Percentiles rank a stretch among this genome's conserved stretches.
These are phyloP conservation scores for Lasioglossum leucozonium DNA, from an alignment of 2,888 invertebrate genomes.

Conservation along the genomic window DNA sequence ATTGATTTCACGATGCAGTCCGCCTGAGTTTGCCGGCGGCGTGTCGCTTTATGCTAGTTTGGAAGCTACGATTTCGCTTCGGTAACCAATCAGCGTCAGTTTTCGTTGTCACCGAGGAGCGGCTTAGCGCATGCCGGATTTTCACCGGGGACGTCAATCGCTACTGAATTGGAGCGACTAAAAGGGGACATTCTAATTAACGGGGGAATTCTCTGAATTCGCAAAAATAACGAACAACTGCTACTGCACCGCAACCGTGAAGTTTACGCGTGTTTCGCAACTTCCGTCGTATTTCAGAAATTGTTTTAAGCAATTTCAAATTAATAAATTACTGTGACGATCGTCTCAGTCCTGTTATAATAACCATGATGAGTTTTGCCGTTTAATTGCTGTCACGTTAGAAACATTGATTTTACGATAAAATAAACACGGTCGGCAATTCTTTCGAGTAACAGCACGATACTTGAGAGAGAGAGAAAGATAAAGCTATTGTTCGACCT, in stretches of 20 bases:
- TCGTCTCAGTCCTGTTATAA: too few species aligned
- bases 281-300: not conserved
- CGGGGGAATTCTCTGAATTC: not conserved
- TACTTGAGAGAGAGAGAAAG: not conserved
- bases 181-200: conserved; percentile 9
- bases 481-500: not conserved
- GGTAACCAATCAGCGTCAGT: conserved; percentile 7
- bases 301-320: not conserved
- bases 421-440: not conserved
- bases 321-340: not conserved
- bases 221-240: not conserved
- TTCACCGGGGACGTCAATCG: not conserved
- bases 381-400: not conserved
- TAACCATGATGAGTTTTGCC: not conserved
- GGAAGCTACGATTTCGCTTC: not conserved
- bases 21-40: not conserved
- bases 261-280: not conserved
- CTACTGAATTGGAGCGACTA: not conserved
- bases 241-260: not conserved
- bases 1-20: conserved; percentile 3
- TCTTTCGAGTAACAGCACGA: not conserved
- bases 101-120: conserved; percentile 1
- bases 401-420: not conserved
- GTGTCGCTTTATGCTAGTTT: conserved; percentile 7
- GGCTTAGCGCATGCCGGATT: not conserved